Evolutionary conservation across 2,797 vertebrate genomes (phyloP), one percentile per base, ranked within the genome.

Genomic region (Picus viridis): DNA sequence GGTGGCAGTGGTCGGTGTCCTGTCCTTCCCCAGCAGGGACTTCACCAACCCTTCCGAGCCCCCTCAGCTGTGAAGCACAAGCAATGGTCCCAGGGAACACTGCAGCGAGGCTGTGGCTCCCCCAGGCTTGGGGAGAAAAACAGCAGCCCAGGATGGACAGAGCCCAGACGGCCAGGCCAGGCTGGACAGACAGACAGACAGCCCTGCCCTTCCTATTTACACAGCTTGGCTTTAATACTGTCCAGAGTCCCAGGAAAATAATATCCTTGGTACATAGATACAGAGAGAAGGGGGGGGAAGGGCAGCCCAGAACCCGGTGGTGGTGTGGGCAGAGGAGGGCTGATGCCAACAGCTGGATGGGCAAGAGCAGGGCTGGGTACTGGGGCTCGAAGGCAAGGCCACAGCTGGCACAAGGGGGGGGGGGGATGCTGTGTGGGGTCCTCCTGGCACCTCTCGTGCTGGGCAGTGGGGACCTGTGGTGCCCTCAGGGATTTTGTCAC

Each of bases 151-250:
- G 10, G 69, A 13, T 1, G 9, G 2, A 27, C 53, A 54, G 53
- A 54, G 47, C 51, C 29, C 41, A 43, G 41, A 4, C 39, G 12
- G 39, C 39, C 39, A 8, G 63, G 22, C 77, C 4, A 0, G 13
- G 70, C 14, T 1, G 9, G 1, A 57, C 29, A 57, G 56, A 65
- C 51, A 32, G 53, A 71, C n/a, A 23, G 56, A 78, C 29, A 27
- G 24, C 13, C 27, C 27, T 8, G 2, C 74, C 58, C 45, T 8
- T 74, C 64, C 58, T 90, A 83, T 93, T 85, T 92, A 95, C 94
- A 95, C 58, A 77, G 91, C 74, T 96, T 65, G 73, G 67, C 29
- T 84, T 96, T 96, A 87, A 92, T 81, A 74, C 81, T 94, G 91
- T 34, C 81, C 91, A 30, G 86, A 83, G 45, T 65, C 88, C 84